Percentiles rank a stretch among this genome's conserved stretches.
Conservation (phyloP, 2,113 vertebrate species). For the Muscicapa adusta region DNA sequence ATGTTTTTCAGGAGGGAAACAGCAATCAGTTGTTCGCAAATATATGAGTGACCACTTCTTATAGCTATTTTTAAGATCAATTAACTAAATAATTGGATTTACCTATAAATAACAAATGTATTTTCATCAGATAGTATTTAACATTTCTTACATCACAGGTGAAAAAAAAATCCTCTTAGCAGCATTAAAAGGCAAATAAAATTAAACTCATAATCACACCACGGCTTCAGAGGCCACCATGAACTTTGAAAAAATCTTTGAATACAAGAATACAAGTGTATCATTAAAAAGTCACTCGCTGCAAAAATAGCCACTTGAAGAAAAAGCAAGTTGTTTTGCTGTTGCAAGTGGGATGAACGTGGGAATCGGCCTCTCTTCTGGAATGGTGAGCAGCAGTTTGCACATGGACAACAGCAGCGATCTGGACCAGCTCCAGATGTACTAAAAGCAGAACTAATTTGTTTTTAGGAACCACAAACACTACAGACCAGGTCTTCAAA, state of each 20-base stretch:
- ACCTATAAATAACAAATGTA: slow-evolving; percentile 52
- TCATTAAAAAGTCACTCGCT: background rate
- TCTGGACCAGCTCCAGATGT: background rate
- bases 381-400: background rate
- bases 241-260: background rate
- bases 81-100: slow-evolving; percentile 59
- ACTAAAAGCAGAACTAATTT: background rate
- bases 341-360: background rate
- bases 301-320: background rate
- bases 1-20: background rate
- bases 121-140: slow-evolving; percentile 29
- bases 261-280: background rate
- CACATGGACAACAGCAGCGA: background rate
- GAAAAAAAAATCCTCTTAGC: slow-evolving; percentile 54
- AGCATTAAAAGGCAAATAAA: slow-evolving; percentile 35
- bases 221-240: background rate
- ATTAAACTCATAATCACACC: background rate
- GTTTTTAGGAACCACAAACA: background rate
- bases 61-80: slow-evolving; percentile 6
- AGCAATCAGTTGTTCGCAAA: background rate
- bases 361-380: background rate
- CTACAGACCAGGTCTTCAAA: background rate
- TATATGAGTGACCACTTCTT: background rate
- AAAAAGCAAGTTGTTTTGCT: background rate
- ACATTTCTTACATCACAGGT: slow-evolving; percentile 50